A percentile compares a stretch with the other conserved stretches of the same genome.
phyloP scores from a whole-genome alignment of 2,797 vertebrate species.

The Amblyraja radiata region DNA sequence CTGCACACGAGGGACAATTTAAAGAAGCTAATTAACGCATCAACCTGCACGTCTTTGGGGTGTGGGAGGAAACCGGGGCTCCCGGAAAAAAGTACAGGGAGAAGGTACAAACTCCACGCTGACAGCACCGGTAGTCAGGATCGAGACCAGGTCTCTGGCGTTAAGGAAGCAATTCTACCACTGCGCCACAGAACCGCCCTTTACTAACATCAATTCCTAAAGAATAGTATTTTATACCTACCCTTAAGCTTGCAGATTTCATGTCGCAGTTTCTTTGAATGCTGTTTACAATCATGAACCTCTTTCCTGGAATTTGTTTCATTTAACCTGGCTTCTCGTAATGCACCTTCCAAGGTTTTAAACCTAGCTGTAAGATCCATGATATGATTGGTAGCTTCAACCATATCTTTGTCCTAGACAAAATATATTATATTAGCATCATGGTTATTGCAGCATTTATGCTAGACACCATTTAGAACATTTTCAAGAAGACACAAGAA shows the following conservation, averaged over 20 bases:
- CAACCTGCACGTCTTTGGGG: no score
- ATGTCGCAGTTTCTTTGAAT: constrained; percentile 54
- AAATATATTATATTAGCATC: constrained; percentile 8
- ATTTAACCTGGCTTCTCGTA: constrained; percentile 52
- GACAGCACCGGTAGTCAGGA: no score
- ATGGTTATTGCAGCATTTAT: neutral
- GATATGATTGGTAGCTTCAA: constrained; percentile 66
- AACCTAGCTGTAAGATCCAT: constrained; percentile 61
- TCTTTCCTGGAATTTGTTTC: constrained; percentile 61
- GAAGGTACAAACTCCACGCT: no score
- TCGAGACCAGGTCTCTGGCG: no score
- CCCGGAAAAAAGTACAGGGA: no score
- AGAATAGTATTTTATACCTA: constrained; percentile 45
- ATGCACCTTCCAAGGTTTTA: constrained; percentile 54
- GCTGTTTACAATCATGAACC: constrained; percentile 58
- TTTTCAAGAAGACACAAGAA: neutral
- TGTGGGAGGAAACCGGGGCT: no score
- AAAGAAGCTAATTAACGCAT: no score
- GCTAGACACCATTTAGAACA: neutral
- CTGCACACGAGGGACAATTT: no score
- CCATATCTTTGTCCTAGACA: constrained; percentile 69
- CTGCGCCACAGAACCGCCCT: no score
- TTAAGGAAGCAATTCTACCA: no score
- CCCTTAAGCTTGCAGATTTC: constrained; percentile 67
- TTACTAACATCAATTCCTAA: constrained; percentile 14